Evolutionary conservation across 2,113 vertebrate species (phyloP).

Genomic region (Planiliza haematocheilus): DNA sequence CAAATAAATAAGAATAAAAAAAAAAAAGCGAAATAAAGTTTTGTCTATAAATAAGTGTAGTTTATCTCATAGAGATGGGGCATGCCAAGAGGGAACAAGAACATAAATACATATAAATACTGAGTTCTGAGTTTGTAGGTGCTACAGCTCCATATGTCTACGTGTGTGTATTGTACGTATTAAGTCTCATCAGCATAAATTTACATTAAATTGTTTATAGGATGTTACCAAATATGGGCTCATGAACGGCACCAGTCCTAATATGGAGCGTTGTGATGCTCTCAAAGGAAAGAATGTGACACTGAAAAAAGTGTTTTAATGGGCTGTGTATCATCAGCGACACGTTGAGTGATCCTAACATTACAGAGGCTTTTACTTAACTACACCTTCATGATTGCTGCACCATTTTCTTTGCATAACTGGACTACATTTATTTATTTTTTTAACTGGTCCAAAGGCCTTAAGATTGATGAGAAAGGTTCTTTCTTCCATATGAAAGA

Average conservation of each 20-base stretch:
- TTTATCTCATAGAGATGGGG: background rate
- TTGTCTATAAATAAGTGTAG: background rate
- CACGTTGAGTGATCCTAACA: background rate
- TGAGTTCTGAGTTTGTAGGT: background rate
- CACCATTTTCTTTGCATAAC: no score
- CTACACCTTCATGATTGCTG: no score
- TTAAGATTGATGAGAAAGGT: no score
- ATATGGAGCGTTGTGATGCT: background rate
- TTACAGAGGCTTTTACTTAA: background rate
- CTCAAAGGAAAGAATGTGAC: background rate
- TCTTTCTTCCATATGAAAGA: no score
- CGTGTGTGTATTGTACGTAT: background rate
- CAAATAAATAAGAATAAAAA: background rate
- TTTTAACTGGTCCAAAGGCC: no score
- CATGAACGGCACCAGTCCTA: background rate
- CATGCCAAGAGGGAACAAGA: background rate
- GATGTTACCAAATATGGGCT: background rate
- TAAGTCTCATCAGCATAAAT: conserved; percentile 2
- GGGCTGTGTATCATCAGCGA: background rate
- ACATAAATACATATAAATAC: background rate
- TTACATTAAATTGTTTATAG: background rate
- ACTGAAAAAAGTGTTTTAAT: background rate
- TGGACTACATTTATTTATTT: no score
- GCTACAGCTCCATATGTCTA: no score
- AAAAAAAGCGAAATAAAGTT: background rate